phyloP scores from a whole-genome alignment of 2,113 vertebrate genomes.

The Proteles cristata region DNA sequence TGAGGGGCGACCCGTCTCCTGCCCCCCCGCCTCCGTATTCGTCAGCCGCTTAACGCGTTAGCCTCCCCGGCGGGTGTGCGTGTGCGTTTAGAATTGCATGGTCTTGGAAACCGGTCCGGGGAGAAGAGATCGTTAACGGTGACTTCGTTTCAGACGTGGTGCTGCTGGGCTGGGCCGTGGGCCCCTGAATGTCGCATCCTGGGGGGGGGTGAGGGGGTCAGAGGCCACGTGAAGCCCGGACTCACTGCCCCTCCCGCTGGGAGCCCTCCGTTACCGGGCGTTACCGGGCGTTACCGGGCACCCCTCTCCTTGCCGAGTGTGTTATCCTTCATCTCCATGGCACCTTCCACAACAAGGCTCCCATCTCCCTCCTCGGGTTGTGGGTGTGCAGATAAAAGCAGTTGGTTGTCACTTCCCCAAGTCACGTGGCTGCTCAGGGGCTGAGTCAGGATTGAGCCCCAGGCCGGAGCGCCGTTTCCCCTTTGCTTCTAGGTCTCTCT shows the following conservation, averaged over 20 bases:
- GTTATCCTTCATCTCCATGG: not conserved
- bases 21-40: accelerated
- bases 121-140: not conserved
- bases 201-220: not conserved
- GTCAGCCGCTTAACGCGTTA: accelerated
- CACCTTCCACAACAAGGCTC: accelerated
- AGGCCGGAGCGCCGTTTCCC: not conserved
- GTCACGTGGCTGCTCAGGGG: not conserved
- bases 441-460: not conserved
- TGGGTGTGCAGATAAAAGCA: not conserved
- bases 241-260: not conserved
- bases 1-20: accelerated
- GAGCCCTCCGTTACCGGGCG: not conserved
- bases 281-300: no score
- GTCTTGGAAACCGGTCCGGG: not conserved
- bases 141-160: not conserved
- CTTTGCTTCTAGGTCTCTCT: not conserved
- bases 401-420: not conserved
- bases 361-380: not conserved
- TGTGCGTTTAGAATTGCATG: not conserved
- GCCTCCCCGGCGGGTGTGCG: not conserved
- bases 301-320: no score
- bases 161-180: not conserved
- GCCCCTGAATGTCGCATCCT: not conserved
- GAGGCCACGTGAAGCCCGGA: not conserved